Percentiles rank a stretch among this genome's conserved stretches.
These are phyloP conservation scores for Oxyruncus cristatus DNA, from an alignment of 2,113 vertebrate genomes.

Conservation along the genomic window DNA sequence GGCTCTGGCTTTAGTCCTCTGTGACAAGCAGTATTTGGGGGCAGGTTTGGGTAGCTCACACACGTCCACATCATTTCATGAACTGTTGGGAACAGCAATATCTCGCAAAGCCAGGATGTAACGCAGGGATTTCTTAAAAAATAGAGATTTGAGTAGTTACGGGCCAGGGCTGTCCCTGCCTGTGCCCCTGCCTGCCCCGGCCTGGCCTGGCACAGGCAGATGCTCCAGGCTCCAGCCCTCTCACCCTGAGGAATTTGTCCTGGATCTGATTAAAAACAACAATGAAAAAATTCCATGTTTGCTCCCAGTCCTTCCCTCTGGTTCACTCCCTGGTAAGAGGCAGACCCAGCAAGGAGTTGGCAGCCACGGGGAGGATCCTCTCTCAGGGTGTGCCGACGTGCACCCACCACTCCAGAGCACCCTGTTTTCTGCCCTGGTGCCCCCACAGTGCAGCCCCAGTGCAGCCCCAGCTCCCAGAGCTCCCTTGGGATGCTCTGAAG, in stretches of 20 bases:
- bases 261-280: neutral
- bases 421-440: neutral
- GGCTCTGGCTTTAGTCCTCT: rapidly evolving
- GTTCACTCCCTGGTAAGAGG: neutral
- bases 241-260: neutral
- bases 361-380: no score
- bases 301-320: neutral
- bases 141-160: neutral
- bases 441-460: rapidly evolving
- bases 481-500: neutral
- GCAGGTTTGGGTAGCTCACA: neutral
- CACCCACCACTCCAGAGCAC: neutral
- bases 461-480: neutral
- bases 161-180: neutral
- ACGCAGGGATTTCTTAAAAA: neutral
- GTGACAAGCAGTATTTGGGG: neutral
- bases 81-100: neutral
- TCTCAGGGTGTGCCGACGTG: rapidly evolving
- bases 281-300: neutral
- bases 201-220: neutral
- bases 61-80: rapidly evolving
- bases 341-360: neutral
- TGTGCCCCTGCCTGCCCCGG: neutral
- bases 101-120: neutral
- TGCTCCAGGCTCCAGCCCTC: neutral